Evolutionary conservation across 2,797 vertebrate species (phyloP).

Genomic region (Poeciliopsis infans): DNA sequence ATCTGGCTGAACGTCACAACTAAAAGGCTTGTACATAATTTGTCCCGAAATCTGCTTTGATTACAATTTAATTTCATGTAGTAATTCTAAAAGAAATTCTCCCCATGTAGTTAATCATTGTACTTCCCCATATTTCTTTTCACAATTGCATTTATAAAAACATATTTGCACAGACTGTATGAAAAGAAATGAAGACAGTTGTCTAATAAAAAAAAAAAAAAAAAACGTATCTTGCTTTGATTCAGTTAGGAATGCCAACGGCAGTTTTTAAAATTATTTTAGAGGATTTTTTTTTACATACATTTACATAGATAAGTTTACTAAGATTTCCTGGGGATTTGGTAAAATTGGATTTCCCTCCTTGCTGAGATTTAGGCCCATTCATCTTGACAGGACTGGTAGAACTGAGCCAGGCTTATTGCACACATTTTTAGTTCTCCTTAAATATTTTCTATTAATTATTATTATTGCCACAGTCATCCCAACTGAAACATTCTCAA

Average conservation of each 20-base stretch:
- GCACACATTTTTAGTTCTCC: background rate
- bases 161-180: background rate
- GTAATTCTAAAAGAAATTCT: background rate
- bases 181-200: background rate
- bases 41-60: background rate
- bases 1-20: background rate
- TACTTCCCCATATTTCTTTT: background rate
- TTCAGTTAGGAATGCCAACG: background rate
- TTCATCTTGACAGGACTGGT: background rate
- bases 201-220: background rate
- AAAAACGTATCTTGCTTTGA: background rate
- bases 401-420: background rate
- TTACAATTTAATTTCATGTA: background rate
- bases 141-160: background rate
- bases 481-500: background rate
- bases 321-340: background rate
- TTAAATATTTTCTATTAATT: background rate
- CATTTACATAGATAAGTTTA: background rate
- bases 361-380: background rate
- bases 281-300: background rate
- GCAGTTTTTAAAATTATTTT: background rate
- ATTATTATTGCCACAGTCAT: background rate
- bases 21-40: background rate
- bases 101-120: background rate
- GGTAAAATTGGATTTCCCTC: background rate